Percentiles rank a stretch among this genome's conserved stretches.
These are phyloP conservation scores for Neosalanx taihuensis DNA, from an alignment of 2,797 vertebrate genomes.

Conservation along the genomic window DNA sequence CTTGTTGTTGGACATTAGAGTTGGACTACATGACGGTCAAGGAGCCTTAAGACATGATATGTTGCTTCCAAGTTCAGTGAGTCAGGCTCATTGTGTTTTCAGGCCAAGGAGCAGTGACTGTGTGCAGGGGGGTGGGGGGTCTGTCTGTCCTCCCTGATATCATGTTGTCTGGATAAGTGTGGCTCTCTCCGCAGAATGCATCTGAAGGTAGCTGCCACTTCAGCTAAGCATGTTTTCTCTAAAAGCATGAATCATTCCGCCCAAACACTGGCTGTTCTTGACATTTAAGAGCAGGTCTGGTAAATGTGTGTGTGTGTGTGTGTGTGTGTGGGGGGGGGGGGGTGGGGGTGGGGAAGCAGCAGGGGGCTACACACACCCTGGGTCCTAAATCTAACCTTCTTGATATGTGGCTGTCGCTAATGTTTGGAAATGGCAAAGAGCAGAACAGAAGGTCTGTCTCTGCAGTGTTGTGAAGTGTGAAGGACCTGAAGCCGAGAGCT, in stretches of 20 bases:
- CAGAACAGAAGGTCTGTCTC: neutral
- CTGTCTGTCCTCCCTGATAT: neutral
- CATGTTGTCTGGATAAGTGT: neutral
- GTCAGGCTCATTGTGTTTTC: neutral
- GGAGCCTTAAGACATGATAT: conserved; percentile 26
- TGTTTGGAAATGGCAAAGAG: conserved; percentile 1
- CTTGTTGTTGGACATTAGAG: conserved; percentile 5
- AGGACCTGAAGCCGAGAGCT: too few species aligned
- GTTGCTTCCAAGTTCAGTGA: conserved; percentile 13
- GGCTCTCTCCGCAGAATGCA: neutral
- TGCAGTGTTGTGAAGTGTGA: too few species aligned
- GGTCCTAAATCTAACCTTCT: conserved; percentile 44
- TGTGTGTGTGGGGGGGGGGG: too few species aligned
- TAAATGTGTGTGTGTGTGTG: neutral
- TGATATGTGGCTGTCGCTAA: conserved; percentile 13
- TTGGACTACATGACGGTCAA: conserved; percentile 20
- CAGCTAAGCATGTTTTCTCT: neutral
- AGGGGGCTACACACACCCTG: conserved; percentile 21
- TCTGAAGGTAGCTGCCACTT: neutral
- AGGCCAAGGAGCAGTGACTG: neutral
- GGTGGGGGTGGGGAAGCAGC: too few species aligned
- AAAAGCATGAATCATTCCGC: conserved; percentile 28
- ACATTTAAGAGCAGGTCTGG: conserved; percentile 39
- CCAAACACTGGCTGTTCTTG: conserved; percentile 17
- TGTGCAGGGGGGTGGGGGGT: neutral